Evolutionary conservation across 2,888 invertebrate species (phyloP), one percentile per base, ranked within the genome.

Genomic region (Eupithecia subfuscata): DNA sequence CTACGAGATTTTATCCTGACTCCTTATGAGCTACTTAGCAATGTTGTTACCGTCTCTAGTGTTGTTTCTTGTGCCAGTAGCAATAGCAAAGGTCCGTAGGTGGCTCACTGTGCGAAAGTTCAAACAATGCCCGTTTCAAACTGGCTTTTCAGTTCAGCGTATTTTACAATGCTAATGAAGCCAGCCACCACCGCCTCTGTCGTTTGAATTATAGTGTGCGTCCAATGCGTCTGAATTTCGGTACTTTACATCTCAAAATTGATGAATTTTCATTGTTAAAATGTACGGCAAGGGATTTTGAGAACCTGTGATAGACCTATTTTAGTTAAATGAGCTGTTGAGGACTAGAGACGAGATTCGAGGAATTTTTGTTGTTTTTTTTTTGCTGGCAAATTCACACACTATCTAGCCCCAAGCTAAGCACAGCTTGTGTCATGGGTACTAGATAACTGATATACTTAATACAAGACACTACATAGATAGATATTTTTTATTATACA

Each of bases 101-200:
- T 71, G 40, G 22, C 65, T 67, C 40, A 56, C 70, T 25, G 25
- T 30, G 56, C 73, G 60, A 72, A 73, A 70, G 70, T 72, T 72
- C 56, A 70, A 67, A 72, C 72, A 75, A 70, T 72, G 70, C 43
- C 70, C 73, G 67, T 70, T 73, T 56, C 37, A 67, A 45, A 45
- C 75, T 75, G 70, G 71, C 65, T 70, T 60, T 70, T 70, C 60
- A 67, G 67, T 76, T 73, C 65, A 76, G 64, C 77, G 71, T 77
- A 75, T 73, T 79, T 77, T 79, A 78, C 80, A 80, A 75, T 79
- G 75, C 75, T 77, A 77, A 80, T 79, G 77, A 79, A 77, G 71
- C 63, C 68, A 74, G 37, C 65, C 40, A 67, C 65, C 40, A 67
- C 65, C 70, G 68, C 77, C 74, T 76, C 75, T 73, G 45, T 63